Percentiles rank a stretch among this genome's conserved stretches.
These are phyloP conservation scores for Labeo catla DNA, from an alignment of 2,113 vertebrate species.

Conservation along the genomic window DNA sequence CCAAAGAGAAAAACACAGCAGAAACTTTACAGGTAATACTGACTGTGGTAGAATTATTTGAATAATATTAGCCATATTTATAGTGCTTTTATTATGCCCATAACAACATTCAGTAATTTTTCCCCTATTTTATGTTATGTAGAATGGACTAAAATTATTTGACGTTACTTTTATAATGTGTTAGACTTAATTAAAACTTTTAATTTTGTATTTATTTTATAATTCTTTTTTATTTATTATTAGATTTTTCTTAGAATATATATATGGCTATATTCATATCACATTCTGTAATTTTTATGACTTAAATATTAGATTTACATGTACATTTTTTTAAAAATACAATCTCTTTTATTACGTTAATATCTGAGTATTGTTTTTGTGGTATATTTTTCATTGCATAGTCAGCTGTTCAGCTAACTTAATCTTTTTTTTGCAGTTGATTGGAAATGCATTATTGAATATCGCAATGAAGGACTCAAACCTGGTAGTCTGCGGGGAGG, in stretches of 20 bases:
- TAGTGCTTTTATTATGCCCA: neutral
- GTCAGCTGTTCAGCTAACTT: neutral
- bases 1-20: constrained; percentile 82
- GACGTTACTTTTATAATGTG: neutral
- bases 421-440: constrained; percentile 76
- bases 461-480: constrained; percentile 84
- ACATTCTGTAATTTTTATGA: neutral
- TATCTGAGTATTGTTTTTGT: neutral
- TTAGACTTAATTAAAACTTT: neutral
- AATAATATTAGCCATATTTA: neutral
- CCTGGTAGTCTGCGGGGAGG: constrained; percentile 91
- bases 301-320: neutral
- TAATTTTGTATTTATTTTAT: neutral
- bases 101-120: neutral
- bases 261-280: neutral
- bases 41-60: neutral
- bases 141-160: neutral
- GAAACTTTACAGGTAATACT: constrained; percentile 87
- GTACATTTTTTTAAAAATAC: no score
- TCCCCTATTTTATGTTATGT: neutral
- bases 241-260: neutral
- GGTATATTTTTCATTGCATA: neutral
- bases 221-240: neutral
- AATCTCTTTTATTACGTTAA: neutral
- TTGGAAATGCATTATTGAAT: constrained; percentile 88